These are phyloP conservation scores for Morpho deidamia DNA, from an alignment of 2,888 invertebrate genomes.

Conservation along the genomic window DNA sequence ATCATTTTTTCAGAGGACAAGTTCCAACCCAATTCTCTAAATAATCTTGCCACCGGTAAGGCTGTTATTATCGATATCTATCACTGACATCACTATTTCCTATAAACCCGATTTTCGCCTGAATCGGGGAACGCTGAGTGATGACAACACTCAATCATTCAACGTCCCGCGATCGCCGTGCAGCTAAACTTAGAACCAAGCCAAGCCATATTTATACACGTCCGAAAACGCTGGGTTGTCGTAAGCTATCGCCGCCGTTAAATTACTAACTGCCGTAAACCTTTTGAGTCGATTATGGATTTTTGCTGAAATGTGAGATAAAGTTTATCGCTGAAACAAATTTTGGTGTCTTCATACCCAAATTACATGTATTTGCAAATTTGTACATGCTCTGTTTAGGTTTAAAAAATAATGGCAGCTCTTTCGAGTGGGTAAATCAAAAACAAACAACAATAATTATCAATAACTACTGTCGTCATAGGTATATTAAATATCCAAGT, in stretches of 20 bases:
- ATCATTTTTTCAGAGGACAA: background rate
- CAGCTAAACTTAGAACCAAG: constrained; percentile 21
- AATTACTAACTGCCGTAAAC: background rate
- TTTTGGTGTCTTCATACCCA: too few species aligned
- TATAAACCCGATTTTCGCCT: constrained; percentile 21
- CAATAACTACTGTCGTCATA: too few species aligned
- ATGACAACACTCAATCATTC: constrained; percentile 54
- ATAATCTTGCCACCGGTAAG: constrained; percentile 13
- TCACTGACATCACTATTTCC: constrained; percentile 18
- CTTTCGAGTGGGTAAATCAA: too few species aligned
- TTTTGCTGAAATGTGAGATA: too few species aligned
- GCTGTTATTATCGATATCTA: constrained; percentile 21
- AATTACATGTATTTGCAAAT: too few species aligned
- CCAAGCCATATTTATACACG: constrained; percentile 20
- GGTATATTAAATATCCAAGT: too few species aligned
- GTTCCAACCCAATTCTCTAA: constrained; percentile 15
- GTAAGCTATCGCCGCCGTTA: background rate
- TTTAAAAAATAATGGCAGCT: too few species aligned
- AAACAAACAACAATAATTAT: too few species aligned
- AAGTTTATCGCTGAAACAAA: background rate
- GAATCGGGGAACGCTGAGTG: constrained; percentile 38
- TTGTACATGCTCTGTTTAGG: too few species aligned
- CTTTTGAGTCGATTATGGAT: too few species aligned
- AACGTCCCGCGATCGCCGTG: constrained; percentile 13
- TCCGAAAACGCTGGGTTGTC: constrained; percentile 1